phyloP scores from a whole-genome alignment of 2,888 invertebrate species.

The Acanthacorydalis orientalis region DNA sequence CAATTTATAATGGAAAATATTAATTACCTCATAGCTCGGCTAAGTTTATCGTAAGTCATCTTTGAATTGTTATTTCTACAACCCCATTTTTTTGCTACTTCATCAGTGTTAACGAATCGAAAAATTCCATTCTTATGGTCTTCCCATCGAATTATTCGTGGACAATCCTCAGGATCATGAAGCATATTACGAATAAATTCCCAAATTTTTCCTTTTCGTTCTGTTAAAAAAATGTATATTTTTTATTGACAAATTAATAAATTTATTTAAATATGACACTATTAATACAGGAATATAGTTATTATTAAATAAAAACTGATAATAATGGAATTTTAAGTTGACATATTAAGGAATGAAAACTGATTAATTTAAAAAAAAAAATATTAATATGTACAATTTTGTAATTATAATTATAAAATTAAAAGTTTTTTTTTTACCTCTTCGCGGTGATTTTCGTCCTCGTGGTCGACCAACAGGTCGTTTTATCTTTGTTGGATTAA shows the following conservation, averaged over 20 bases:
- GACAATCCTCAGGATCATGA: conserved; percentile 56
- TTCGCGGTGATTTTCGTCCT: not conserved
- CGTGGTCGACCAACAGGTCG: not conserved
- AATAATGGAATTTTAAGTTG: no score
- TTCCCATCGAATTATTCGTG: conserved; percentile 76
- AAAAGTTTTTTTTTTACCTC: no score
- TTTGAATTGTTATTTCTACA: conserved; percentile 67
- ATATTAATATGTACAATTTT: no score
- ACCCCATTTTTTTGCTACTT: conserved; percentile 78
- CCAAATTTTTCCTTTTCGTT: conserved; percentile 38
- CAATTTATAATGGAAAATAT: no score
- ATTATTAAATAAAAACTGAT: no score
- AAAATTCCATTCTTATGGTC: conserved; percentile 70
- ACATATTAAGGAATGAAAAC: no score
- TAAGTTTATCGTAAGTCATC: conserved; percentile 89
- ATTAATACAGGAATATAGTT: no score
- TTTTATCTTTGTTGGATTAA: not conserved
- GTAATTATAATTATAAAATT: no score
- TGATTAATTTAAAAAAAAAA: no score
- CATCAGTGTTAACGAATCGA: conserved; percentile 72
- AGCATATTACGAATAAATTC: conserved; percentile 75
- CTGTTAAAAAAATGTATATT: conserved; percentile 9
- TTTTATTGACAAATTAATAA: no score
- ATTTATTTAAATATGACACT: no score
- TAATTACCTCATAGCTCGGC: conserved; percentile 64